Percentiles rank a stretch among this genome's conserved stretches.
These are phyloP conservation scores for Lamellibrachia columna DNA, from an alignment of 2,888 invertebrate species.

Conservation along the genomic window DNA sequence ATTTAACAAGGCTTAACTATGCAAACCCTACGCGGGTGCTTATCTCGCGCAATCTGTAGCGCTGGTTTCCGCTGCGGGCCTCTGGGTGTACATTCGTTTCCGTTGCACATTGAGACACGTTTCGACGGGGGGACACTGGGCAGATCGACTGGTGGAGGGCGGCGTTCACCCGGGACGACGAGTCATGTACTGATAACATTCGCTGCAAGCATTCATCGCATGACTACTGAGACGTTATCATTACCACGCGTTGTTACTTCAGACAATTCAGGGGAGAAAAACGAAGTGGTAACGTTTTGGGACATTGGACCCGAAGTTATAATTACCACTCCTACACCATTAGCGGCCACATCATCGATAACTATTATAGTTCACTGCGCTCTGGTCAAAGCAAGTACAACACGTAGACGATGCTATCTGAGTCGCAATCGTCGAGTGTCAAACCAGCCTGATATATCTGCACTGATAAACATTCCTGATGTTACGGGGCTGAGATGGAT, in stretches of 20 bases:
- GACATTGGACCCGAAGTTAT: not conserved
- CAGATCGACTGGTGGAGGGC: not conserved
- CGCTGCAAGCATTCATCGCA: not conserved
- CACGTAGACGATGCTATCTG: not conserved
- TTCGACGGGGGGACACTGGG: not conserved
- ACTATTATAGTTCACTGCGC: too few species aligned
- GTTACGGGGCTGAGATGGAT: too few species aligned
- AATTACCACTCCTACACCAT: not conserved
- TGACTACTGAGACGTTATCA: not conserved
- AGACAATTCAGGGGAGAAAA: not conserved
- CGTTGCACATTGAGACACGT: not conserved
- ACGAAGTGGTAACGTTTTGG: not conserved
- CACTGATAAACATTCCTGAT: not conserved
- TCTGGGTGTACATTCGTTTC: not conserved
- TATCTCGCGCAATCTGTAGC: not conserved
- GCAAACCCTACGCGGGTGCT: not conserved
- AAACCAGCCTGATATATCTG: not conserved
- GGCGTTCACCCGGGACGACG: not conserved
- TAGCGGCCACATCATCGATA: not conserved
- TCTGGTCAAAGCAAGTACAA: not conserved
- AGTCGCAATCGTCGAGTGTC: not conserved
- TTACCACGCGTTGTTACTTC: not conserved
- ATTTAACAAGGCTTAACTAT: not conserved
- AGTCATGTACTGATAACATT: not conserved
- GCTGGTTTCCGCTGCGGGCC: not conserved